Base-by-base conservation (phyloP, 2,113 vertebrate genomes). In the Oophaga pumilio region DNA sequence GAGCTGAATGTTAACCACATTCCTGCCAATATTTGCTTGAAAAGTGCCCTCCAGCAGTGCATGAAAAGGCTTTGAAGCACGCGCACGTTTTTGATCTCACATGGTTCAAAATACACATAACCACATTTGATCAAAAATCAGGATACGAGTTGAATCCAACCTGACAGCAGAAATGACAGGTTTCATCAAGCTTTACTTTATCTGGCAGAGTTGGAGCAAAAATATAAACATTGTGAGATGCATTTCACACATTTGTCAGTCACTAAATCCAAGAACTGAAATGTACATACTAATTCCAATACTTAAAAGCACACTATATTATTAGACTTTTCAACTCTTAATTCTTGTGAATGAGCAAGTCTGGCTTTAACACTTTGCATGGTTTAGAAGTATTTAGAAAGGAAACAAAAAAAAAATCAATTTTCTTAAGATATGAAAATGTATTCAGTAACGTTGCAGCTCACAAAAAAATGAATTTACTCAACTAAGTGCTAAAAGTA, bases 1-100 rank as follows among this genome's bases (percentile, higher is more conserved):
- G 2, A 80, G 24, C 20, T 79, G 33, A 50, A 49, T 79, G 26
- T 28, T 53, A 78, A 50, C 62, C 62, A 87, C 77, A 87, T 87
- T 87, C 77, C 85, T 81, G 50, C 24, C 33, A 87, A 73, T 81
- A 87, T 87, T 87, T 80, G 22, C 64, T 86, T 68, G 80, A 87
- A 81, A 81, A 33, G 28, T 87, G 78, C 85, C 85, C 85, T 81
- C 26, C 77, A 82, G 85, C 76, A 33, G 24, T 50, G 49, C 53
- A 86, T 64, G 60, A 68, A 56, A 79, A 86, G 76, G 2, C 85
- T 87, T 87, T 87, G 85, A 87, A 87, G 85, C 50, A 64, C 14
- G 8, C 18, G 17, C 77, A 87, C 24, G 24, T 73, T 87, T 79
- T 82, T 87, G 77, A 87, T 71, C 85, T 73, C n/a, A 73, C 79